These are phyloP conservation scores for Caenorhabditis panamensis DNA, from an alignment of 2,888 invertebrate genomes.

Conservation along the genomic window DNA sequence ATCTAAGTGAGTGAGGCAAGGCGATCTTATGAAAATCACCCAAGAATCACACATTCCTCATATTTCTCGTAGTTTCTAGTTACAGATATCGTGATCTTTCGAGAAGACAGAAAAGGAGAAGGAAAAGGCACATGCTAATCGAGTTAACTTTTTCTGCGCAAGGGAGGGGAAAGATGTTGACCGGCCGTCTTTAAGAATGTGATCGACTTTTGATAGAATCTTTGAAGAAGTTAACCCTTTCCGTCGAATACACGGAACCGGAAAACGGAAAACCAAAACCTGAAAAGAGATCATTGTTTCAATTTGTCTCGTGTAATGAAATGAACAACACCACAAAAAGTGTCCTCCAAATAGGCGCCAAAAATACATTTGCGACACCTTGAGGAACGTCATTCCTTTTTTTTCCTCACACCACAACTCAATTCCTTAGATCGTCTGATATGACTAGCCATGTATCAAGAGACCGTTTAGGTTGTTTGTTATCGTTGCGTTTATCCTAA, in stretches of 20 bases:
- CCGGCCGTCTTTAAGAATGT: not conserved
- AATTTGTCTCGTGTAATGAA: too few relatives aligned
- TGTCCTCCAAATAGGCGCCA: too few relatives aligned
- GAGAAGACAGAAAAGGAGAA: too few relatives aligned
- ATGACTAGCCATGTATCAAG: not conserved
- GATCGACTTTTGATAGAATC: slow-evolving; percentile 5
- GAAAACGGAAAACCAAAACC: not conserved
- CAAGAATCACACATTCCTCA: not conserved
- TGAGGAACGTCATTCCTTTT: not conserved
- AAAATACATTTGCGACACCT: not conserved
- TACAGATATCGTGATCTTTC: slow-evolving; percentile 10
- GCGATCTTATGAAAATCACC: slow-evolving; percentile 46
- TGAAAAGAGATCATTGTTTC: not conserved
- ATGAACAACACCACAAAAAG: too few relatives aligned
- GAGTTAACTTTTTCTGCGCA: slow-evolving; percentile 12
- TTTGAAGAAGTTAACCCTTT: not conserved
- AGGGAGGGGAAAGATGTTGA: not conserved
- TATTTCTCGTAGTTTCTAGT: slow-evolving; percentile 34
- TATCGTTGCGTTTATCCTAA: not conserved
- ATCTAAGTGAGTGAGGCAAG: slow-evolving; percentile 2
- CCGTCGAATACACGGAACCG: not conserved
- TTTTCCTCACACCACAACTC: not conserved
- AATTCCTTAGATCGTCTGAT: not conserved
- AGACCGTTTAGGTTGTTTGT: not conserved
- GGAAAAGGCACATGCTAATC: not conserved